A percentile compares a stretch with the other conserved stretches of the same genome.
Conservation (phyloP, 2,113 vertebrate genomes). For the Pipra filicauda region DNA sequence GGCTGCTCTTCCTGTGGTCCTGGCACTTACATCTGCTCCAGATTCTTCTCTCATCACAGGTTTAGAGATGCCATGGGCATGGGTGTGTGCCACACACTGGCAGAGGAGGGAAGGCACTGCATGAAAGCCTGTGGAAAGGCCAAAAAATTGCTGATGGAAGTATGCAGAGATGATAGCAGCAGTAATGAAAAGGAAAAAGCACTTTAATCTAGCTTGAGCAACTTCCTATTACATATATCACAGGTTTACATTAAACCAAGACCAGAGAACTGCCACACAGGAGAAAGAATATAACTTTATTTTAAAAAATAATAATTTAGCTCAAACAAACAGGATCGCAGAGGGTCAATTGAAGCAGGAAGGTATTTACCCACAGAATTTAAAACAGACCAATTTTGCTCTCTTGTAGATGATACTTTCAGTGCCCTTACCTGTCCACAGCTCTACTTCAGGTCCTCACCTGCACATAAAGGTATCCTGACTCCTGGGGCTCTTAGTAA, state of each 20-base stretch:
- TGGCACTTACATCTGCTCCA: background rate
- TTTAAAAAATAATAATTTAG: constrained; percentile 66
- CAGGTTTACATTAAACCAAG: background rate
- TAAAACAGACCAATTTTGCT: background rate
- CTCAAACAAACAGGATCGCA: background rate
- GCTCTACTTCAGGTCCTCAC: background rate
- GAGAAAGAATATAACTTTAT: constrained; percentile 47
- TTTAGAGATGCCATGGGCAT: background rate
- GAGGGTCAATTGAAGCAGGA: background rate
- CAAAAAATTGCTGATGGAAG: background rate
- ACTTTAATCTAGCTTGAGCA: background rate
- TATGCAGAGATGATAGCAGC: background rate
- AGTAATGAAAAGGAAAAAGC: background rate
- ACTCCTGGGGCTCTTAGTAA: background rate
- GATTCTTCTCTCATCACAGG: background rate
- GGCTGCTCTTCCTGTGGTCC: background rate
- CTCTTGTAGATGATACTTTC: background rate
- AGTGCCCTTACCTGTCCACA: background rate
- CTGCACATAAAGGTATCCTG: background rate
- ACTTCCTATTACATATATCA: background rate
- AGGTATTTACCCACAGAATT: background rate
- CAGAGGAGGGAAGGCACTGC: background rate
- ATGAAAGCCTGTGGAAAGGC: background rate
- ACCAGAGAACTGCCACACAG: background rate
- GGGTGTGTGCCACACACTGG: background rate